A percentile compares a stretch with the other conserved stretches of the same genome.
phyloP scores from a whole-genome alignment of 2,113 vertebrate species.

The Tiliqua scincoides region DNA sequence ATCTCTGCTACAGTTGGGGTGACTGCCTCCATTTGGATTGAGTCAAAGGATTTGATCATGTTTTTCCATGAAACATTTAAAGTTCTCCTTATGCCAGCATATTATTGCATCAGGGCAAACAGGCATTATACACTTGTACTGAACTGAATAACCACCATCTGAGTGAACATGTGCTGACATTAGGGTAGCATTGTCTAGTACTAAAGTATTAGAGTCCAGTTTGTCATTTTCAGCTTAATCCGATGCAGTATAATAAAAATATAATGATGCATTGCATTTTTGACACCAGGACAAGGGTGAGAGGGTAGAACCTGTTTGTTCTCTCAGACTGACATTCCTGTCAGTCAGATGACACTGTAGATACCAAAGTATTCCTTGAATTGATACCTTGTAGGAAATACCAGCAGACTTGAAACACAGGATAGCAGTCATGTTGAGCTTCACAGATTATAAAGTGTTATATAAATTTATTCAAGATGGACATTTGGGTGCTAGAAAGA shows the following conservation, averaged over 20 bases:
- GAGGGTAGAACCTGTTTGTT: not conserved
- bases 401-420: no score
- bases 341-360: not conserved
- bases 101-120: not conserved
- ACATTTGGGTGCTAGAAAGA: not conserved
- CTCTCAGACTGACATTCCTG: conserved; percentile 10
- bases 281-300: not conserved
- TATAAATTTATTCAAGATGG: not conserved
- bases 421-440: not conserved
- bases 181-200: not conserved
- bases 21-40: not conserved
- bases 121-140: not conserved
- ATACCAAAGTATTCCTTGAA: not conserved
- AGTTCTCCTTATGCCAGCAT: not conserved
- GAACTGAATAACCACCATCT: not conserved
- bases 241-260: not conserved
- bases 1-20: not conserved
- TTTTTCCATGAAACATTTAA: not conserved
- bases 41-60: not conserved
- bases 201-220: not conserved
- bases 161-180: not conserved
- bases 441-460: not conserved
- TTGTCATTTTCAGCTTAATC: conserved; percentile 10
- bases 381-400: not conserved
- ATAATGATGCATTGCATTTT: not conserved